These are phyloP conservation scores for Spea multiplicata DNA, from an alignment of 2,113 vertebrate species.

Conservation along the genomic window DNA sequence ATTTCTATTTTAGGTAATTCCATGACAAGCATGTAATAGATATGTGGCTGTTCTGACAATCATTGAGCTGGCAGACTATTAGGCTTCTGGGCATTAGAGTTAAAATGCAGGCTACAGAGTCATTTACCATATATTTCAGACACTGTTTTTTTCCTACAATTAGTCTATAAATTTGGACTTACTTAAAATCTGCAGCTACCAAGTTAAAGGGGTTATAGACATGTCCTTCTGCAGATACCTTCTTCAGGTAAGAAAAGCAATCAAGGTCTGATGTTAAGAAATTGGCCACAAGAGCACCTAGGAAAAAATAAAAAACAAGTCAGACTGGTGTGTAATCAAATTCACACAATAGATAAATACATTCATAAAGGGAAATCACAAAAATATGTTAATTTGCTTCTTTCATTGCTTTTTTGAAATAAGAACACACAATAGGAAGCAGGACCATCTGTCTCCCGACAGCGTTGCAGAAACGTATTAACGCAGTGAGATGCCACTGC, in stretches of 20 bases:
- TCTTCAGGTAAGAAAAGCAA: slow-evolving; percentile 89
- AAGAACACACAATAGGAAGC: background rate
- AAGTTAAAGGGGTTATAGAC: slow-evolving; percentile 97
- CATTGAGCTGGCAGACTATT: background rate
- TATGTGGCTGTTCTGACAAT: background rate
- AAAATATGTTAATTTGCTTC: background rate
- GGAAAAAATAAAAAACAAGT: background rate
- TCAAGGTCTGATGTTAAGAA: slow-evolving; percentile 84
- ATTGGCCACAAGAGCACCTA: slow-evolving; percentile 87
- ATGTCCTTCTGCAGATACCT: slow-evolving; percentile 83
- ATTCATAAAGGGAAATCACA: background rate
- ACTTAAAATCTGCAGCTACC: slow-evolving; percentile 92
- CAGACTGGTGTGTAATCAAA: background rate
- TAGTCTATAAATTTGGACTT: slow-evolving; percentile 53
- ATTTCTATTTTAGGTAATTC: background rate
- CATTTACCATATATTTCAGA: background rate
- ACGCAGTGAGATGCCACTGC: background rate
- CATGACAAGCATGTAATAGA: background rate
- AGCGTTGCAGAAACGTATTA: background rate
- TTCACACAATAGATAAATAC: background rate
- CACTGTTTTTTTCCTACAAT: background rate
- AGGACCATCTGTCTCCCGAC: background rate
- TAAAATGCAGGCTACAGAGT: background rate
- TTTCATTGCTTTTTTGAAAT: background rate
- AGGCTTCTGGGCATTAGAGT: background rate